Evolutionary conservation across 2,888 invertebrate genomes (phyloP), one percentile per base, ranked within the genome.

Genomic region (Serrognathus titanus): DNA sequence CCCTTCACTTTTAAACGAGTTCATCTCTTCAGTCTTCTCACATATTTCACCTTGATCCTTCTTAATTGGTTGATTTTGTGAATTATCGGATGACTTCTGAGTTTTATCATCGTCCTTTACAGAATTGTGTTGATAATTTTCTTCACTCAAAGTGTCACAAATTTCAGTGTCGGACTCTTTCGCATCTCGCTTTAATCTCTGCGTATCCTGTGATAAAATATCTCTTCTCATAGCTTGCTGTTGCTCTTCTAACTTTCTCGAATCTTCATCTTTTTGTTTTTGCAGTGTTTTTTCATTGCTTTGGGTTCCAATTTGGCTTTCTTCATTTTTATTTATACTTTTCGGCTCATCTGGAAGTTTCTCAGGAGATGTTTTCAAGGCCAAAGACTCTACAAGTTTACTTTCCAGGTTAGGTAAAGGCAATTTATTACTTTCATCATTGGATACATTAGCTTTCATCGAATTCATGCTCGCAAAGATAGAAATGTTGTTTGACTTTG

Each of bases 141-240:
- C 50, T 20, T 53, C 47, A 11, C 31, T 37, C 36, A 48, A 35
- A 6, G 37, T 49, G 16, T 50, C 31, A n/a, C 13, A 43, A 35
- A 41, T 36, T 35, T 53, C 48, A 38, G 2, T 7, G 7, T 31
- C 24, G 7, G 24, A 35, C 35, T 54, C 62, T 45, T 51, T 52
- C 56, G 46, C 35, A 53, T 41, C 53, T 40, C 46, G 48, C 46
- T 48, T 12, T 41, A 38, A 20, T 55, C 45, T 52, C 48, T 35
- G 31, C 51, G 37, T 24, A 39, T 48, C 24, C 41, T 31, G 35
- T 1, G 63, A 61, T 52, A 62, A 43, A 52, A 63, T 66, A 49
- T 66, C 65, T 39, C 63, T 57, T 61, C 65, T 54, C 46, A 61
- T 59, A 48, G 60, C 43, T 45, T 61, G 59, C 12, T 24, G n/a